A percentile compares a stretch with the other conserved stretches of the same genome.
Evolutionary conservation across 2,888 invertebrate species (phyloP).

Genomic region (Meandrusa payeni): DNA sequence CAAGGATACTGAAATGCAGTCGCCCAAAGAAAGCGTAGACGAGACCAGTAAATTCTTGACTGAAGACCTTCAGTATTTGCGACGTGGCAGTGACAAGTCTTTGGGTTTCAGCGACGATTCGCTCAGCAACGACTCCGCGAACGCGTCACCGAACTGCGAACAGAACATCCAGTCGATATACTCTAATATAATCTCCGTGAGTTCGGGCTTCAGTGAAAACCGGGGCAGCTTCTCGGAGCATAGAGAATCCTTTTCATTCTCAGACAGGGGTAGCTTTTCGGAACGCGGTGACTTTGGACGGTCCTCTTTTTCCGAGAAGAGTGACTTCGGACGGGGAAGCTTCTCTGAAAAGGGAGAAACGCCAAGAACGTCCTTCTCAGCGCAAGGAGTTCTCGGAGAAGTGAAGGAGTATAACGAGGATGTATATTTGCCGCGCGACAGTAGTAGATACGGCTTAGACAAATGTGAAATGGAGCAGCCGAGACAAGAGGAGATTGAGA

Average conservation of each 20-base stretch:
- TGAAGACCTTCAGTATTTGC: conserved; percentile 70
- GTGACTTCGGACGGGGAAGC: conserved; percentile 72
- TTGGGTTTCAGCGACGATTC: conserved; percentile 87
- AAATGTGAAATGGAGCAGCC: conserved; percentile 56
- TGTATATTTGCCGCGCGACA: conserved; percentile 62
- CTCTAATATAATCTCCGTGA: conserved; percentile 78
- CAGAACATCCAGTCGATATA: conserved; percentile 72
- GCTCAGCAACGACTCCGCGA: conserved; percentile 83
- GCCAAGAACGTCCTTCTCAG: conserved; percentile 69
- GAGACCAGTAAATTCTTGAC: conserved; percentile 44
- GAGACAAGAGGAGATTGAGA: conserved; percentile 57
- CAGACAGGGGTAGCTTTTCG: conserved; percentile 71
- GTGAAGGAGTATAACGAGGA: conserved; percentile 69
- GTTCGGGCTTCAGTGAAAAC: conserved; percentile 82
- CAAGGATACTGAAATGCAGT: conserved; percentile 63
- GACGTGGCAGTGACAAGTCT: conserved; percentile 85
- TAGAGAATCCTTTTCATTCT: conserved; percentile 71
- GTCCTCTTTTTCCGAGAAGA: conserved; percentile 76
- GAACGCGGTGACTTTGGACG: conserved; percentile 69
- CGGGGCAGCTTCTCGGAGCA: conserved; percentile 75
- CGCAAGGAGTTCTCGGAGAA: conserved; percentile 67
- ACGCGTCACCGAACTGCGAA: conserved; percentile 78
- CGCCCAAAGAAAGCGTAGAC: conserved; percentile 52
- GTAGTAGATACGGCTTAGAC: conserved; percentile 48
- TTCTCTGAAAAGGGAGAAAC: conserved; percentile 74